Evolutionary conservation across 2,888 invertebrate genomes (phyloP).

Genomic region (Drosophila nr. fundita): DNA sequence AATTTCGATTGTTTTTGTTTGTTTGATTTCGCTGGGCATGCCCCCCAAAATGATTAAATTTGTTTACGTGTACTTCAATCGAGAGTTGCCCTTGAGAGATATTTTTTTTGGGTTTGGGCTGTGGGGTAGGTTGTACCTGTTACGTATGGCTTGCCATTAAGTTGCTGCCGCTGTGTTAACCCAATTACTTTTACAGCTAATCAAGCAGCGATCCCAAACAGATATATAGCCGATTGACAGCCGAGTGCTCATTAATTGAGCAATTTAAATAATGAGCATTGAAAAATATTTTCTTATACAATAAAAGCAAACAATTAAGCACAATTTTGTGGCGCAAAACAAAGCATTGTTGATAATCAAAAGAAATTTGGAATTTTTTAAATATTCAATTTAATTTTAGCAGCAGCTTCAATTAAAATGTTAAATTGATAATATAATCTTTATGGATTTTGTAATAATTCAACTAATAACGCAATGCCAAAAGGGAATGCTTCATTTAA

Average conservation of each 20-base stretch:
- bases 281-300: neutral
- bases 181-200: conserved; percentile 32
- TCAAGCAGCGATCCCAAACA: conserved; percentile 2
- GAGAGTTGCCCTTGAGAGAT: conserved; percentile 54
- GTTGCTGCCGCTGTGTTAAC: conserved; percentile 26
- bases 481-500: neutral
- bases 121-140: conserved; percentile 20
- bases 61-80: conserved; percentile 56
- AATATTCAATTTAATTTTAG: neutral
- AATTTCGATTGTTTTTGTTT: conserved; percentile 28
- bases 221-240: neutral
- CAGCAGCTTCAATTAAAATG: neutral
- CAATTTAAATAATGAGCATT: conserved; percentile 2
- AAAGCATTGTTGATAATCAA: neutral
- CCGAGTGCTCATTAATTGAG: conserved; percentile 34
- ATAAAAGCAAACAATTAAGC: neutral
- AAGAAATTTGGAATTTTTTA: neutral
- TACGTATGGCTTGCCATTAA: conserved; percentile 22
- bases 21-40: conserved; percentile 42
- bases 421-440: neutral
- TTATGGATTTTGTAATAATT: neutral
- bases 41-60: conserved; percentile 43
- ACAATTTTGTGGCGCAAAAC: neutral
- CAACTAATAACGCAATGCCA: neutral
- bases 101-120: neutral